phyloP scores from a whole-genome alignment of 2,113 vertebrate genomes.

The Kryptolebias marmoratus region DNA sequence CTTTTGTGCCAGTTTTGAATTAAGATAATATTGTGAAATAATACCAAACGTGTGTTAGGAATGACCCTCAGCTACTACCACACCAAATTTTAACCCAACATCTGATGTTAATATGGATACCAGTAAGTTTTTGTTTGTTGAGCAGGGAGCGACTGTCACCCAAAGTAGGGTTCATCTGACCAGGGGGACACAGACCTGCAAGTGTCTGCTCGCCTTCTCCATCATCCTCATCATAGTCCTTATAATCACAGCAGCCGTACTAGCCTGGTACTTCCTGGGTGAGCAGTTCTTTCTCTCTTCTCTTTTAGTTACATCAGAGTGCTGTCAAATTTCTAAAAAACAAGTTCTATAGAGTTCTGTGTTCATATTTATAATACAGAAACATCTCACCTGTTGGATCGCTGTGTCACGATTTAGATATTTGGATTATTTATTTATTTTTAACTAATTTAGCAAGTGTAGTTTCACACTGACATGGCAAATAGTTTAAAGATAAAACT shows the following conservation, averaged over 20 bases:
- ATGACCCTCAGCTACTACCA: no score
- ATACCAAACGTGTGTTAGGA: not conserved
- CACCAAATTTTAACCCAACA: no score
- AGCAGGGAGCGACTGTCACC: slow-evolving; percentile 30
- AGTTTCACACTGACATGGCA: no score
- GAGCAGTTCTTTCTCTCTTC: slow-evolving; percentile 18
- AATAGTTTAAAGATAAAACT: no score
- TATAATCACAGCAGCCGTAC: slow-evolving; percentile 41
- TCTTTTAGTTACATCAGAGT: not conserved
- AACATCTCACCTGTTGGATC: not conserved
- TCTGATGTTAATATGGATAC: not conserved
- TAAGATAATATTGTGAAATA: no score
- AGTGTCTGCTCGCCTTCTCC: slow-evolving; percentile 44
- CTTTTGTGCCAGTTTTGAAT: no score
- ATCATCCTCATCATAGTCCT: slow-evolving; percentile 52
- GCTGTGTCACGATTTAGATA: not conserved
- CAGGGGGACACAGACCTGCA: slow-evolving; percentile 29
- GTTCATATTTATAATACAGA: no score
- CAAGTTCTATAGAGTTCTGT: no score
- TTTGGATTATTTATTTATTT: not conserved
- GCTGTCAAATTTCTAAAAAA: not conserved
- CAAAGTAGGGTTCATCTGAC: not conserved
- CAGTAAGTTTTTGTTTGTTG: slow-evolving; percentile 2
- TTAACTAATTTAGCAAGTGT: no score
- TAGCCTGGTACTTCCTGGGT: slow-evolving; percentile 81